phyloP scores from a whole-genome alignment of 2,888 invertebrate genomes.

The Epirrhoe alternata region DNA sequence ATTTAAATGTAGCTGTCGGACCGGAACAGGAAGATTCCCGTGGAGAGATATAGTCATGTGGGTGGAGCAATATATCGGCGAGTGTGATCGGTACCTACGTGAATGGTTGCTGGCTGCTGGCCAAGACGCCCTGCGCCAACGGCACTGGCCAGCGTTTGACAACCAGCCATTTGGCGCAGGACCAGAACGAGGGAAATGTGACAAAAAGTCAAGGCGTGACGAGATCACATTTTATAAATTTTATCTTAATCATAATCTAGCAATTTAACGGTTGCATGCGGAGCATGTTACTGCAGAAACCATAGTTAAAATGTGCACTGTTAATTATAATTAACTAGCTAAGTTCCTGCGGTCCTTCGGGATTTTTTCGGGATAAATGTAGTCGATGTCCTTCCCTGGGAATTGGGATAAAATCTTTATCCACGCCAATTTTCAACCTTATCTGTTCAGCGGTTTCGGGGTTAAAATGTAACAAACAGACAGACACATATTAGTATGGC shows the following conservation, averaged over 20 bases:
- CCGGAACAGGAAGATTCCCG: conserved; percentile 73
- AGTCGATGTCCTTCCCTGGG: too few relatives aligned
- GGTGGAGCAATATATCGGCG: conserved; percentile 56
- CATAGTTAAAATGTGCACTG: not conserved
- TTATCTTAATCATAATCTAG: conserved; percentile 31
- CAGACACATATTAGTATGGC: too few relatives aligned
- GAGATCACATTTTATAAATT: conserved; percentile 42
- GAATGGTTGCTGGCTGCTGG: conserved; percentile 63
- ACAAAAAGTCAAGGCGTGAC: conserved; percentile 55
- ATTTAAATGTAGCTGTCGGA: conserved; percentile 43
- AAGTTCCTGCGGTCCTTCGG: too few relatives aligned
- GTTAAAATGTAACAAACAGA: too few relatives aligned
- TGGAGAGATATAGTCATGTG: conserved; percentile 52
- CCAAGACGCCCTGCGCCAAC: conserved; percentile 51
- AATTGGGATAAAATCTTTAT: too few relatives aligned
- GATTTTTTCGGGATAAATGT: too few relatives aligned
- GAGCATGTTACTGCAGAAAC: conserved; percentile 8
- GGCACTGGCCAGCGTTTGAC: conserved; percentile 51
- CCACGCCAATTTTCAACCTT: too few relatives aligned
- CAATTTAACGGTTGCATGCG: not conserved
- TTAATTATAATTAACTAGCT: not conserved
- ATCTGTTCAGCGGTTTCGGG: too few relatives aligned
- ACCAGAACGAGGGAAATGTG: conserved; percentile 66
- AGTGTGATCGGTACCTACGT: conserved; percentile 52
- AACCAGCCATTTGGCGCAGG: conserved; percentile 62